These are phyloP conservation scores for Balearica regulorum DNA, from an alignment of 2,797 vertebrate species.

Conservation along the genomic window DNA sequence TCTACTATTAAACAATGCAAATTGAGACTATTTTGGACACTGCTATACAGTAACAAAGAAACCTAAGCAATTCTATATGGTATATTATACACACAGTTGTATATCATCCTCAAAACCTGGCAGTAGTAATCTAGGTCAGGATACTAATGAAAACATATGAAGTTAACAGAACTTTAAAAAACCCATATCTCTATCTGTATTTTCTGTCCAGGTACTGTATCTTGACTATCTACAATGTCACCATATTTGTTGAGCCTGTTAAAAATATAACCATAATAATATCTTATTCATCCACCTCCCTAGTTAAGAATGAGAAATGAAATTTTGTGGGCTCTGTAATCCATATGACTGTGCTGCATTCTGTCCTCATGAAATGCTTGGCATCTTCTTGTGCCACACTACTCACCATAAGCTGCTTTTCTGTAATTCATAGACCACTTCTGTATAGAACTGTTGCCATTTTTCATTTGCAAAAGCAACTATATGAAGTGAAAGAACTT, in stretches of 20 bases:
- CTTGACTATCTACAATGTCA: not conserved
- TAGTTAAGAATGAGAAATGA: not conserved
- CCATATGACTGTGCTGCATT: not conserved
- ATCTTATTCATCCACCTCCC: not conserved
- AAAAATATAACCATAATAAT: not conserved
- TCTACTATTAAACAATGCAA: not conserved
- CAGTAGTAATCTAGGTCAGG: not conserved
- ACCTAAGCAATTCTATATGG: not conserved
- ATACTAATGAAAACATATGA: not conserved
- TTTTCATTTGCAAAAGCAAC: constrained; percentile 29
- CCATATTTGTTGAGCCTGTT: not conserved
- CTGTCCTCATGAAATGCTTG: not conserved
- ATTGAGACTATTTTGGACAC: not conserved
- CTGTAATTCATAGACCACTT: not conserved
- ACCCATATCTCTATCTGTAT: accelerated
- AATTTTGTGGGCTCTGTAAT: not conserved
- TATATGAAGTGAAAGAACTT: constrained; percentile 1
- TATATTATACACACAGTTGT: not conserved
- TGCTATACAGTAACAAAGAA: not conserved
- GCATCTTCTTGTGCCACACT: not conserved
- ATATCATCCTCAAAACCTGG: not conserved
- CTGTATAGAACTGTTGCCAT: not conserved
- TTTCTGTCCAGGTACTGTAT: not conserved
- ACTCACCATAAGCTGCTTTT: not conserved
- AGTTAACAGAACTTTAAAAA: not conserved